Evolutionary conservation across 2,113 vertebrate species (phyloP).

Genomic region (Ciconia stormi): DNA sequence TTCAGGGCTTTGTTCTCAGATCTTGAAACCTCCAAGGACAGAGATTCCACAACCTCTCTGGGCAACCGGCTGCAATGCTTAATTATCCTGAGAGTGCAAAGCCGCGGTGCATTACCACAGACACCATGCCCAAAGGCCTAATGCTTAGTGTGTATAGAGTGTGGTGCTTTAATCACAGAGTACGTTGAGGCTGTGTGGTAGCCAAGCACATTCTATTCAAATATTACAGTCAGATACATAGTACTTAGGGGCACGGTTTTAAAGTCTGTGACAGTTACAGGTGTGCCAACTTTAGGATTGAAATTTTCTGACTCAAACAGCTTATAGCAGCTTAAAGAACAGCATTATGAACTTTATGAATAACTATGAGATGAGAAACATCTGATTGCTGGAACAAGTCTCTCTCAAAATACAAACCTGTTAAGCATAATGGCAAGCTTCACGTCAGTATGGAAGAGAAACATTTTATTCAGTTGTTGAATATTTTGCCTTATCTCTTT

Average conservation of each 20-base stretch:
- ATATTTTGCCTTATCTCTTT: neutral
- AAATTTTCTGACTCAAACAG: neutral
- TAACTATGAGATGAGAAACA: neutral
- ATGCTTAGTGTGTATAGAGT: neutral
- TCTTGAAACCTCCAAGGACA: neutral
- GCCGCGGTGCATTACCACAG: neutral
- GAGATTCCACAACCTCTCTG: neutral
- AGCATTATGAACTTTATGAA: neutral
- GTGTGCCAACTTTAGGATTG: neutral
- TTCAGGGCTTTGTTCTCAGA: neutral
- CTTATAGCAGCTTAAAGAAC: neutral
- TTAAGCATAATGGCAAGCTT: neutral
- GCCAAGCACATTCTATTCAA: neutral
- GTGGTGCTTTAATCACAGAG: neutral
- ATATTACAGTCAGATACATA: neutral
- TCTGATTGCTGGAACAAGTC: neutral
- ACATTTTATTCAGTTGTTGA: neutral
- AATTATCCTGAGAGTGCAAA: neutral
- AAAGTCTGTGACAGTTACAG: neutral
- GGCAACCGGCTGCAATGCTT: neutral
- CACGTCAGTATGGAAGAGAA: neutral
- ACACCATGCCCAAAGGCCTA: neutral
- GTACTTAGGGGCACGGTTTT: neutral
- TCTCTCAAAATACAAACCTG: neutral
- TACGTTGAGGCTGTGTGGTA: neutral